Percentiles rank a stretch among this genome's conserved stretches.
These are phyloP conservation scores for Sycophila texana DNA, from an alignment of 2,888 invertebrate species.

Conservation along the genomic window DNA sequence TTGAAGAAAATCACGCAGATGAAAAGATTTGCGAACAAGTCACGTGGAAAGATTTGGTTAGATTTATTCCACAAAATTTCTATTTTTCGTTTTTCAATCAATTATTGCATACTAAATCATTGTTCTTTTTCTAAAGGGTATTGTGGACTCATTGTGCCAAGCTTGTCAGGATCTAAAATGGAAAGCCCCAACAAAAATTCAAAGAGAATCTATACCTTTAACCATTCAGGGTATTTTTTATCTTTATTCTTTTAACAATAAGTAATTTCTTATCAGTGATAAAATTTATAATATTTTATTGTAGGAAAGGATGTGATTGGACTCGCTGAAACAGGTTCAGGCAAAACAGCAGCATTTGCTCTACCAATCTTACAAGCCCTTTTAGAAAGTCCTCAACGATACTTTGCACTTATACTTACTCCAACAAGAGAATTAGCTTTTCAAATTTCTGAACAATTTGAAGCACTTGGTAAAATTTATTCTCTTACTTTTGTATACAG, in stretches of 20 bases:
- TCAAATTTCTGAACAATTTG: conserved; percentile 99
- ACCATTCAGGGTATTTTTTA: conserved; percentile 85
- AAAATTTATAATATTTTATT: conserved; percentile 15
- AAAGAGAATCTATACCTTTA: conserved; percentile 93
- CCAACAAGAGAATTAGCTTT: conserved; percentile 98
- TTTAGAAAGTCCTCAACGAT: conserved; percentile 92
- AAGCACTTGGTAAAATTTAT: conserved; percentile 87
- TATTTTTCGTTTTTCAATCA: neutral
- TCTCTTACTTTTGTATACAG: neutral
- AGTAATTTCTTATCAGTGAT: neutral
- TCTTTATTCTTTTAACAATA: neutral
- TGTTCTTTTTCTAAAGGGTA: conserved; percentile 81
- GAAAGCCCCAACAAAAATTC: conserved; percentile 96
- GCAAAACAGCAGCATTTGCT: conserved; percentile 98
- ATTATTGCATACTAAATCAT: neutral
- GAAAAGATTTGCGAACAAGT: conserved; percentile 60
- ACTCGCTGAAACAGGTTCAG: conserved; percentile 91
- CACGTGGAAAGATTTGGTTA: conserved; percentile 81
- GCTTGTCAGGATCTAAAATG: conserved; percentile 95
- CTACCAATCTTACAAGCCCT: conserved; percentile 95
- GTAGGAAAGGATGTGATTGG: conserved; percentile 88
- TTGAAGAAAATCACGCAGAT: neutral
- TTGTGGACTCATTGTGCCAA: conserved; percentile 92
- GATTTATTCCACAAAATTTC: conserved; percentile 57
- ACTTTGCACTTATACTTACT: conserved; percentile 94